Evolutionary conservation across 2,888 invertebrate genomes (phyloP), one percentile per base, ranked within the genome.

Genomic region (Amphipyra tragopoginis): DNA sequence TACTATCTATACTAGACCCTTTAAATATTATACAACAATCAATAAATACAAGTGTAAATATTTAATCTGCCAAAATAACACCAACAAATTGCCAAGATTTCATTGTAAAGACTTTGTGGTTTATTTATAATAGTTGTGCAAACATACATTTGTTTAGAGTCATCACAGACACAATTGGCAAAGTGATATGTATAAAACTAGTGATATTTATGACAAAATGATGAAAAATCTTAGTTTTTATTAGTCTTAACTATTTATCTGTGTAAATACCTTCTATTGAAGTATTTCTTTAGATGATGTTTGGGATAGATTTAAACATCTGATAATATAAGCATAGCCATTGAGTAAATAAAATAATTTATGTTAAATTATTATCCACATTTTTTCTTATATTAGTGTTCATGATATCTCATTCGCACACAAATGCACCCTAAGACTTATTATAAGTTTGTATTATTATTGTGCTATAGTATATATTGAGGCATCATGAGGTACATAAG

Each of bases 41-140:
- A 72, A 78, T 77, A 78, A 78, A 77, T 80, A 80, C 61, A 68
- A 36, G 53, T 78, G 63, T 78, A 75, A 77, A 69, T 74, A 79
- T 69, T 63, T 40, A 61, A 61, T 65, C 44, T 67, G 65, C 58
- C 45, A 48, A 63, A 62, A 68, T 53, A 72, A 74, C 60, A 52
- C 48, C 13, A 63, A 72, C 53, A 65, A 65, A 64, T 64, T 67
- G 39, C 53, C 59, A 61, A 61, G 38, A 71, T 52, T 62, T 48
- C 10, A 51, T 56, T 57, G 34, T 63, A 53, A 47, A 62, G 14
- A 55, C 33, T 56, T 53, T 42, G 39, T 58, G 60, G 21, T 44
- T 49, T 48, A 55, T 47, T 33, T 47, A 47, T 7, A 65, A 58
- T 48, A 66, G 15, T 67, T 77, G 80, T 76, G 77, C 77, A 42